These are phyloP conservation scores for Pseudomyrmex concolor DNA, from an alignment of 1,140 invertebrate species.

Conservation along the genomic window DNA sequence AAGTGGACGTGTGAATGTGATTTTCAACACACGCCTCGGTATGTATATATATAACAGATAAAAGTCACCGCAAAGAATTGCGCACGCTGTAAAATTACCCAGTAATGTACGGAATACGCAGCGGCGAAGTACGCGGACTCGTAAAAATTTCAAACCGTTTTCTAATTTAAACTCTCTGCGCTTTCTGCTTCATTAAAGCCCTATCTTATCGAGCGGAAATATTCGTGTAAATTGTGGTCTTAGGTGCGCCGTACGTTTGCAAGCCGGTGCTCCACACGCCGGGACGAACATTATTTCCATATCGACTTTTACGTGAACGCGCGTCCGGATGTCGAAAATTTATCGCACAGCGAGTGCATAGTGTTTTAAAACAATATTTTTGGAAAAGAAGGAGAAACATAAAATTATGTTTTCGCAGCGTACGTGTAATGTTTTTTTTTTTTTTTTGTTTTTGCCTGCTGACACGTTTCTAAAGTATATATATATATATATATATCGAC, in stretches of 20 bases:
- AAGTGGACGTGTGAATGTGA: conserved; percentile 54
- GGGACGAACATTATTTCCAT: conserved; percentile 53
- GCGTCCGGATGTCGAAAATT: conserved; percentile 43
- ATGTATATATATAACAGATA: conserved; percentile 35
- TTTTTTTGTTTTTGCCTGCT: no score
- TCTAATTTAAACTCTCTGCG: conserved; percentile 62
- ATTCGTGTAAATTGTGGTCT: conserved; percentile 65
- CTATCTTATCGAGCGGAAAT: conserved; percentile 57
- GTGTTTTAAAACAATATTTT: conserved; percentile 60
- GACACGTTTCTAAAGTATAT: no score
- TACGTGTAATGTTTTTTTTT: no score
- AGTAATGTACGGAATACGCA: conserved; percentile 39
- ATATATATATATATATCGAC: no score
- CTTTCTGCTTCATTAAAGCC: conserved; percentile 65
- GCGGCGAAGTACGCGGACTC: conserved; percentile 19
- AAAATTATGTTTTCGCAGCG: conserved; percentile 28
- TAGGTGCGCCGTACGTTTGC: conserved; percentile 16
- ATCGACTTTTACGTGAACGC: conserved; percentile 39
- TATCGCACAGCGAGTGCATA: conserved; percentile 7
- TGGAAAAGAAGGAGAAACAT: not conserved
- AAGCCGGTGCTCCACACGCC: conserved; percentile 27
- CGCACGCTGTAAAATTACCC: conserved; percentile 58
- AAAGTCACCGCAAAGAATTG: conserved; percentile 61
- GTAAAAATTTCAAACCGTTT: conserved; percentile 69
- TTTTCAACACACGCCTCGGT: not conserved